These are phyloP conservation scores for Polietes domitor DNA, from an alignment of 2,888 invertebrate genomes.

Conservation along the genomic window DNA sequence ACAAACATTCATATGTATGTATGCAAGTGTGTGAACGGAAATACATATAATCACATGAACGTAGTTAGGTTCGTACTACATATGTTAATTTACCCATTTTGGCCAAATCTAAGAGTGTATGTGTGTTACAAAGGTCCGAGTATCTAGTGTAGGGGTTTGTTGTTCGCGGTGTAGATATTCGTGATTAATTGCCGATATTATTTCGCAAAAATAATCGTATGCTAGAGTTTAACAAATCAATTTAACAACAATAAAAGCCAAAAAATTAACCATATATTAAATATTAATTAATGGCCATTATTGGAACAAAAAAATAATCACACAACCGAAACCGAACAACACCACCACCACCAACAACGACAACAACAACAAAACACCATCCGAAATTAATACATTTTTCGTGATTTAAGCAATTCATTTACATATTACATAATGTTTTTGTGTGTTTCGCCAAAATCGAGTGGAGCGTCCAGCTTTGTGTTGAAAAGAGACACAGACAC, in stretches of 20 bases:
- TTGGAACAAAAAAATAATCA: conserved; percentile 39
- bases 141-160: background rate
- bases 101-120: too few species aligned
- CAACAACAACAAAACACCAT: conserved; percentile 31
- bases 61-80: too few species aligned
- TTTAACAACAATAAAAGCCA: conserved; percentile 45
- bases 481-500: background rate
- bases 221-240: conserved; percentile 24
- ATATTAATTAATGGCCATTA: conserved; percentile 57
- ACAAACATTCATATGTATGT: background rate
- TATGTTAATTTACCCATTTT: too few species aligned
- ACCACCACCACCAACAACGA: conserved; percentile 6
- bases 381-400: conserved; percentile 34
- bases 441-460: conserved; percentile 50
- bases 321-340: conserved; percentile 27
- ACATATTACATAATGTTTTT: conserved; percentile 64
- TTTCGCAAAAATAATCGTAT: conserved; percentile 35
- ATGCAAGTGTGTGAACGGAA: background rate
- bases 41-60: too few species aligned
- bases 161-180: conserved; percentile 7
- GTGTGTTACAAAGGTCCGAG: background rate
- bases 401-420: conserved; percentile 63
- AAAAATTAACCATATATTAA: conserved; percentile 58
- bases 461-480: conserved; percentile 42
- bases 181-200: conserved; percentile 54